Conservation (phyloP, 30 jellyfish, hydroid and myxozoan species). For the Catostylus mosaicus region DNA sequence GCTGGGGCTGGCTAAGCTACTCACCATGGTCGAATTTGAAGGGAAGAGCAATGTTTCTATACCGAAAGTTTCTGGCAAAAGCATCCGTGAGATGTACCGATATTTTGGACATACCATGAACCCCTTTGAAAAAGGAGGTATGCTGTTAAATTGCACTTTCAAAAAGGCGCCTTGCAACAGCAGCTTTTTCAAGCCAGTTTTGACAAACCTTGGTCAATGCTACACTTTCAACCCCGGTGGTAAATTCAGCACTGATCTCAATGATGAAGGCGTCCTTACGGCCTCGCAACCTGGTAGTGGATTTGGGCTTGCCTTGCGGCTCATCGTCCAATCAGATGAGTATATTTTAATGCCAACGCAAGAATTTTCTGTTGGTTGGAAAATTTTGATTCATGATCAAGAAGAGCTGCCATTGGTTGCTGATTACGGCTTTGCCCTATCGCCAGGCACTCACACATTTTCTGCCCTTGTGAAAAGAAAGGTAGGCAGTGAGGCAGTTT, state of each 20-base stretch:
- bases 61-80: constrained; percentile 41
- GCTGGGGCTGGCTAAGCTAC: constrained; percentile 46
- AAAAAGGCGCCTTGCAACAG: constrained; percentile 38
- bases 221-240: constrained; percentile 72
- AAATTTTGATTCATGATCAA: constrained; percentile 68
- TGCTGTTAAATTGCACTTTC: constrained; percentile 69
- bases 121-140: constrained; percentile 52
- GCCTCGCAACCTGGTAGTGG: constrained; percentile 71
- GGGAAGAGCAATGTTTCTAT: constrained; percentile 18
- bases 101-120: constrained; percentile 64
- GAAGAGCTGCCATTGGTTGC: constrained; percentile 64
- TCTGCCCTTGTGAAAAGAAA: constrained; percentile 50
- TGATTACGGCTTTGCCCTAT: constrained; percentile 66
- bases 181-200: constrained; percentile 52
- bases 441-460: constrained; percentile 78
- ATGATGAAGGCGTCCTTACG: constrained; percentile 16
- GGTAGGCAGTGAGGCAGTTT: constrained; percentile 25
- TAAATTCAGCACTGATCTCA: not conserved
- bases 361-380: constrained; percentile 73
- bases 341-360: constrained; percentile 61
- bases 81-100: constrained; percentile 47
- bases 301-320: constrained; percentile 53
- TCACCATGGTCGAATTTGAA: constrained; percentile 35
- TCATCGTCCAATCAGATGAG: constrained; percentile 58
- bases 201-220: constrained; percentile 69